Evolutionary conservation across 2,113 vertebrate species (phyloP), one percentile per base, ranked within the genome.

Genomic region (Girardinichthys multiradiatus): DNA sequence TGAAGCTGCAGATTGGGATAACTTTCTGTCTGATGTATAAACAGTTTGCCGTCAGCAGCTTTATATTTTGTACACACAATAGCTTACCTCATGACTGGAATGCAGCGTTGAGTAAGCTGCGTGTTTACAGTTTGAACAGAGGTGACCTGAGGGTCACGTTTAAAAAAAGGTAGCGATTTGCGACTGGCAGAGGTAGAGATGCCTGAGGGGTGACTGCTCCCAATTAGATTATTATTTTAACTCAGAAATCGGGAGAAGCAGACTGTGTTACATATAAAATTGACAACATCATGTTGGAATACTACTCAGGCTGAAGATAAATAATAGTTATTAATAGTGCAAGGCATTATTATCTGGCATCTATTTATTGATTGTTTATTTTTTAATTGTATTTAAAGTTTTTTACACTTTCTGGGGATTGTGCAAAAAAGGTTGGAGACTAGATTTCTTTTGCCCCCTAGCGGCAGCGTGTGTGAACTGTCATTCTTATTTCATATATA

Each of bases 31-130:
- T 33, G 21, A 29, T 64, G 27, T 39, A 60, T 4, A 27, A 57
- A 33, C 14, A 26, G 27, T 57, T 58, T 72, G 57, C 12, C 57
- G 42, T 74, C 69, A 81, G 42, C 39, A 31, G 64, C 71, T 37
- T 62, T 28, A 61, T 57, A 42, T 61, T 64, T 62, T 58, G 63
- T 28, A 48, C 74, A 80, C 61, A 59, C n/a, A 1, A 21, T 2
- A 3, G 11, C 71, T 69, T 11, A 66, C 54, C 76, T 67, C 62
- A 60, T 24, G 64, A 76, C 81, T 60, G 19, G 81, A 77, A 84
- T 70, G 70, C 71, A 29, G 65, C 62, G 80, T 83, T 88, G 81
- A 75, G 81, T 81, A 79, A 86, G 78, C n/a, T 0, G 48, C 14
- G 62, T 76, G 71, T 85, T 84, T 79, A 66, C 76, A 15, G 26